Conservation (phyloP, 1,140 invertebrate genomes). For the Mamestra configurata region DNA sequence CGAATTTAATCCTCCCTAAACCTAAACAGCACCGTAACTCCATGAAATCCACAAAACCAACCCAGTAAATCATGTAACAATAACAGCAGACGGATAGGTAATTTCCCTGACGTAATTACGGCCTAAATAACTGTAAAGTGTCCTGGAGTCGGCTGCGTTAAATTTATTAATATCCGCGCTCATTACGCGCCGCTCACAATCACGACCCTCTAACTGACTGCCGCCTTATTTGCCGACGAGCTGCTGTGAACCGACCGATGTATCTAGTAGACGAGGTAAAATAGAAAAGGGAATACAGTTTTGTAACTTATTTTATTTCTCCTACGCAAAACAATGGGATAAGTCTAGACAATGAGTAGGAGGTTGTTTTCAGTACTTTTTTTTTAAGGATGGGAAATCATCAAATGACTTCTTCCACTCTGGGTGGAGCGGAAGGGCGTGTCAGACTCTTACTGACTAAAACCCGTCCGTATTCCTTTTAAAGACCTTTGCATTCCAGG, state of each 20-base stretch:
- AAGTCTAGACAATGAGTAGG: too few relatives aligned
- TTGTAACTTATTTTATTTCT: neutral
- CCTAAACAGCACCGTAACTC: slow-evolving; percentile 2
- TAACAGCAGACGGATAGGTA: slow-evolving; percentile 60
- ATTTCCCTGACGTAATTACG: slow-evolving; percentile 70
- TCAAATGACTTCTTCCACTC: too few relatives aligned
- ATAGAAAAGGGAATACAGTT: neutral
- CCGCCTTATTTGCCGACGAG: slow-evolving; percentile 82
- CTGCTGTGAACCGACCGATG: slow-evolving; percentile 41
- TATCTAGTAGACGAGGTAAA: slow-evolving; percentile 62
- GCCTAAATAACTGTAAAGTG: slow-evolving; percentile 76
- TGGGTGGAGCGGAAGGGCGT: too few relatives aligned
- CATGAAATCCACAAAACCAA: slow-evolving; percentile 54
- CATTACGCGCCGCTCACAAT: slow-evolving; percentile 77
- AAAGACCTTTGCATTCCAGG: too few relatives aligned
- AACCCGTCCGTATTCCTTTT: too few relatives aligned
- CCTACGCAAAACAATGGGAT: too few relatives aligned
- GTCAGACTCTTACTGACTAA: too few relatives aligned
- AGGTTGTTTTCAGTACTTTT: neutral
- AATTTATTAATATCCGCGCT: slow-evolving; percentile 79
- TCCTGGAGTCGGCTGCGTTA: slow-evolving; percentile 66
- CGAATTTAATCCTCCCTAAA: neutral
- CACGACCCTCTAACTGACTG: slow-evolving; percentile 80
- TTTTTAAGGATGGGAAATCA: too few relatives aligned
- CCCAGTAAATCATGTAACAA: slow-evolving; percentile 58